Evolutionary conservation across 2,888 invertebrate genomes (phyloP).

Genomic region (Sepiola atlantica): DNA sequence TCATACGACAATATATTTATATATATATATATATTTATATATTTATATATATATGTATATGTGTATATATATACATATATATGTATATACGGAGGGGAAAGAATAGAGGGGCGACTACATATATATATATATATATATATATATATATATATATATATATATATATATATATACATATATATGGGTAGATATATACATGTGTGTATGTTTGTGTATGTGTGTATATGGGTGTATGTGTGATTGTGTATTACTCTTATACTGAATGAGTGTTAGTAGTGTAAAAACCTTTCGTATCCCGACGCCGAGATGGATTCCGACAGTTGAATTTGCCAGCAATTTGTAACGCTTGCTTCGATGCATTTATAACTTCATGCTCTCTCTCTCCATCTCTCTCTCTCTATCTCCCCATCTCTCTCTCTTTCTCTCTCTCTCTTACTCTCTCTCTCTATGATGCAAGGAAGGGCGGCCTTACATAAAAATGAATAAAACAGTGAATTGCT

Average conservation of each 20-base stretch:
- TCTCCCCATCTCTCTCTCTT: too few species aligned
- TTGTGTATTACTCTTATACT: not conserved
- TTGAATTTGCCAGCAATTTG: not conserved
- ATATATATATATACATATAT: not conserved
- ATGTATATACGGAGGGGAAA: not conserved
- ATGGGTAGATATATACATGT: not conserved
- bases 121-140: not conserved
- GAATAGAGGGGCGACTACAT: too few species aligned
- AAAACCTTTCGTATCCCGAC: not conserved
- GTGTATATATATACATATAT: not conserved
- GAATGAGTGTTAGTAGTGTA: not conserved
- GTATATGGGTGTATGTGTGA: not conserved
- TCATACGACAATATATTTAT: not conserved
- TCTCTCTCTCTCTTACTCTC: too few species aligned
- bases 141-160: not conserved
- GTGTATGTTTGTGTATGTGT: not conserved
- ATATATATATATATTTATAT: not conserved
- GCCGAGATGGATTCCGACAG: not conserved
- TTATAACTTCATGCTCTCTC: not conserved
- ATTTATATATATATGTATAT: too few species aligned
- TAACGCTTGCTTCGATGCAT: not conserved
- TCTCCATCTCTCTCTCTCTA: too few species aligned
- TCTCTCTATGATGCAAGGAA: too few species aligned
- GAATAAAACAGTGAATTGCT: not conserved
- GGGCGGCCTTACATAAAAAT: not conserved